phyloP scores from a whole-genome alignment of 2,797 vertebrate species.

The Pangasius mekongensis region DNA sequence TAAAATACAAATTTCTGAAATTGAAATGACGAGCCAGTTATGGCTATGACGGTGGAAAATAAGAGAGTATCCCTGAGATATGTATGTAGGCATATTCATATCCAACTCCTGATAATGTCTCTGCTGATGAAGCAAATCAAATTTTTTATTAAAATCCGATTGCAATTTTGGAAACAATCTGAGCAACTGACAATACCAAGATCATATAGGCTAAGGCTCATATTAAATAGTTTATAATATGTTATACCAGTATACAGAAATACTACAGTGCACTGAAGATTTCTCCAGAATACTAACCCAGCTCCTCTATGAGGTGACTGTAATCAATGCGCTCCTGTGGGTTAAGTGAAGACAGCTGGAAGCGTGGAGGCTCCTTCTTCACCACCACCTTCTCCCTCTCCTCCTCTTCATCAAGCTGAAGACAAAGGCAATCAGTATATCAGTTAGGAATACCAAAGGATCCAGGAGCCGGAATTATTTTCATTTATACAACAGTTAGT shows the following conservation, averaged over 20 bases:
- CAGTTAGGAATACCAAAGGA: background rate
- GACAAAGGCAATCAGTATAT: conserved; percentile 45
- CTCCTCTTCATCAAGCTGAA: conserved; percentile 66
- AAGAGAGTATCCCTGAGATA: background rate
- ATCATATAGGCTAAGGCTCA: background rate
- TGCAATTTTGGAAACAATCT: background rate
- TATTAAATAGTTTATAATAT: background rate
- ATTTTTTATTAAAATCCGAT: background rate
- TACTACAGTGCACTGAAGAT: background rate
- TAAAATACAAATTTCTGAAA: background rate
- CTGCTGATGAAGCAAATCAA: background rate
- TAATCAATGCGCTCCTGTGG: conserved; percentile 96
- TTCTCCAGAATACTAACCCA: conserved; percentile 77
- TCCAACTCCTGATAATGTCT: background rate
- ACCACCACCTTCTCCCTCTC: conserved; percentile 66
- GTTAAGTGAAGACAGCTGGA: conserved; percentile 95
- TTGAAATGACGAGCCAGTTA: background rate
- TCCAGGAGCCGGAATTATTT: background rate
- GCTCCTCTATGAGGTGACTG: conserved; percentile 92
- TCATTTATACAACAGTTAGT: background rate
- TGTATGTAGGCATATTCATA: background rate
- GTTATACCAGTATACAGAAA: background rate
- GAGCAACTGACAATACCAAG: background rate
- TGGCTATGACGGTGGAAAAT: background rate
- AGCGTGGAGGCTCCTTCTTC: conserved; percentile 78